Base-by-base conservation (phyloP, 1,140 invertebrate genomes). In the Fopius arisanus region DNA sequence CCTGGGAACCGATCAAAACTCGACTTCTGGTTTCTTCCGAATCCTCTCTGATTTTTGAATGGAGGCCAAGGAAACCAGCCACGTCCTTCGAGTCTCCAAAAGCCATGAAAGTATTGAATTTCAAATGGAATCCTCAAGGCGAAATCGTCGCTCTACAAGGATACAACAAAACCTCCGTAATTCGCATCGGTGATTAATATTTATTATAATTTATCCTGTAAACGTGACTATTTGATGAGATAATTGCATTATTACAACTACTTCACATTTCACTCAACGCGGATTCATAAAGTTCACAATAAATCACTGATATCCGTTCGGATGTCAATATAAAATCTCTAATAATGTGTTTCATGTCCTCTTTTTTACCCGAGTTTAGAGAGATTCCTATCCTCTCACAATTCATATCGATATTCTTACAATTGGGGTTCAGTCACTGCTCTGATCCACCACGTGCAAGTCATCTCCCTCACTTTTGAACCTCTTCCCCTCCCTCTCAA, bases 401-500 rank as follows among this genome's bases (percentile, higher is more conserved):
- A n/a, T n/a, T n/a, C n/a, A n/a, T n/a, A n/a, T n/a, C n/a, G n/a
- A n/a, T n/a, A n/a, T n/a, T n/a, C n/a, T n/a, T n/a, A n/a, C n/a
- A n/a, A n/a, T n/a, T n/a, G n/a, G n/a, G n/a, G 3, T 48, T 48
- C 16, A 48, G 2, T 0, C 43, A 48, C 7, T 48, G 16, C 16
- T 19, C 16, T 19, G n/a, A 16, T 7, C 43, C 43, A 48, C 12
- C 2, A 2, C 16, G 1, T 14, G 14, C 14, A 48, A 48, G 4
- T 48, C 43, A n/a, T 48, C 43, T 19, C 43, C 43, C 14, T 48
- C n/a, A n/a, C 14, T 16, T 7, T 48, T 19, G 16, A 48, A 1
- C 43, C 16, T 19, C 43, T 1, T 48, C 74, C 81, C 80, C 23
- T 87, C 84, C 14, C 92, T 91, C 16, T 92, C 92, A 76, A 94